Evolutionary conservation across 2,888 invertebrate genomes (phyloP).

Genomic region (Desoria tigrina): DNA sequence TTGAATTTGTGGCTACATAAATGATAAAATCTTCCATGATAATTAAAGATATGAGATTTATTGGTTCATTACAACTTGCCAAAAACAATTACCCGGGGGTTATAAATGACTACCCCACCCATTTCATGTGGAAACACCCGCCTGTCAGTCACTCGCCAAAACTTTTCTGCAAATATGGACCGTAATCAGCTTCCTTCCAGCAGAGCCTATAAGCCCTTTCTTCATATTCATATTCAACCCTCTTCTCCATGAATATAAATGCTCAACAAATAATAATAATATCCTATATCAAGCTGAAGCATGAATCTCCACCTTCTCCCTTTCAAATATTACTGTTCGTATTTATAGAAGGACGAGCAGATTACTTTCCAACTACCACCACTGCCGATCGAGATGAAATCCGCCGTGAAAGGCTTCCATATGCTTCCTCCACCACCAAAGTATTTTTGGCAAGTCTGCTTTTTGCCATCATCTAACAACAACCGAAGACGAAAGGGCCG

Average conservation of each 20-base stretch:
- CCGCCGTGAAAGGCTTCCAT: background rate
- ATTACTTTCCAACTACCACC: background rate
- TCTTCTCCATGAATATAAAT: no score
- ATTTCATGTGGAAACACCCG: slow-evolving; percentile 26
- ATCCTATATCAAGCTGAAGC: no score
- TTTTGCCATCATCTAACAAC: background rate
- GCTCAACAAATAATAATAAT: no score
- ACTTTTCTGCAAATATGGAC: slow-evolving; percentile 13
- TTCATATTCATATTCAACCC: no score
- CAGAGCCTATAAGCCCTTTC: no score
- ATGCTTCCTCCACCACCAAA: background rate
- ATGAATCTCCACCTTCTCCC: no score
- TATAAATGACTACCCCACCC: slow-evolving; percentile 23
- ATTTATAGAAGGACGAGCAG: no score
- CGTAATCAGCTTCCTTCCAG: slow-evolving; percentile 3
- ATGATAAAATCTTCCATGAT: slow-evolving; percentile 10
- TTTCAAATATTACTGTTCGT: no score
- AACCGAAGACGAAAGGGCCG: background rate
- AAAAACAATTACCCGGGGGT: slow-evolving; percentile 34
- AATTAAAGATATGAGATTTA: slow-evolving; percentile 22
- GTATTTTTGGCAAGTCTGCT: background rate
- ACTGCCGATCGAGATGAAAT: background rate
- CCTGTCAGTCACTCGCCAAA: slow-evolving; percentile 20
- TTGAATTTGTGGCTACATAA: slow-evolving; percentile 12
- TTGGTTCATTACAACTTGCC: slow-evolving; percentile 33